Percentiles rank a stretch among this genome's conserved stretches.
Conservation (phyloP, 2,797 vertebrate genomes). For the Anniella stebbinsi region DNA sequence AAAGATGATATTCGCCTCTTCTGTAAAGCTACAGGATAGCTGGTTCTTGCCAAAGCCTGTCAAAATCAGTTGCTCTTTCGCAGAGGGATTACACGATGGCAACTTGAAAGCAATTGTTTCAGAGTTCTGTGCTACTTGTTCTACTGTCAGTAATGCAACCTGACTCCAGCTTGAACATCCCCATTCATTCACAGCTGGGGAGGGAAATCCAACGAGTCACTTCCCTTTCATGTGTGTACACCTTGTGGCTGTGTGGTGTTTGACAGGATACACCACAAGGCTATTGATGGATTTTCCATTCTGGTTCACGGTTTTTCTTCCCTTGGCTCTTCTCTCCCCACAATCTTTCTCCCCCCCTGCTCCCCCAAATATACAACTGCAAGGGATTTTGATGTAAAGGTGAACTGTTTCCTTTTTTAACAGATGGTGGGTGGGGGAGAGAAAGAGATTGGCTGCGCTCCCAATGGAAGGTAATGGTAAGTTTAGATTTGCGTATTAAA, state of each 20-base stretch:
- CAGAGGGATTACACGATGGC: slow-evolving; percentile 45
- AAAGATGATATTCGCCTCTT: slow-evolving; percentile 66
- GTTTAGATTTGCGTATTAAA: slow-evolving; percentile 1
- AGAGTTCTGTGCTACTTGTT: slow-evolving; percentile 46
- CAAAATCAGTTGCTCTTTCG: slow-evolving; percentile 67
- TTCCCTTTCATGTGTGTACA: slow-evolving; percentile 22
- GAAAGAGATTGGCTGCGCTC: not conserved
- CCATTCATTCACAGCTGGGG: slow-evolving; percentile 36
- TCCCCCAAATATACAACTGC: slow-evolving; percentile 52
- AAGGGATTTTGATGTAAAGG: slow-evolving; percentile 56
- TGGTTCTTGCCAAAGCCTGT: slow-evolving; percentile 65
- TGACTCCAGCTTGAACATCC: slow-evolving; percentile 40
- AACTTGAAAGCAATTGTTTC: slow-evolving; percentile 53
- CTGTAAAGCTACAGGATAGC: slow-evolving; percentile 48
- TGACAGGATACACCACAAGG: slow-evolving; percentile 50
- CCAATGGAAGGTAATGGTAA: not conserved
- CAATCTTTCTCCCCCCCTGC: not conserved
- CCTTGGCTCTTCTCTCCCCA: slow-evolving; percentile 30
- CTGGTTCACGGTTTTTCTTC: not conserved
- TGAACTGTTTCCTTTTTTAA: slow-evolving; percentile 56
- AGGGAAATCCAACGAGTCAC: slow-evolving; percentile 39
- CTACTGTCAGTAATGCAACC: slow-evolving; percentile 42
- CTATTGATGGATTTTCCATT: slow-evolving; percentile 59
- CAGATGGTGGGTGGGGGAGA: not conserved
- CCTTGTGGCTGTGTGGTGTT: slow-evolving; percentile 43